phyloP scores from a whole-genome alignment of 2,888 invertebrate species.

The Didymodactylos carnosus region DNA sequence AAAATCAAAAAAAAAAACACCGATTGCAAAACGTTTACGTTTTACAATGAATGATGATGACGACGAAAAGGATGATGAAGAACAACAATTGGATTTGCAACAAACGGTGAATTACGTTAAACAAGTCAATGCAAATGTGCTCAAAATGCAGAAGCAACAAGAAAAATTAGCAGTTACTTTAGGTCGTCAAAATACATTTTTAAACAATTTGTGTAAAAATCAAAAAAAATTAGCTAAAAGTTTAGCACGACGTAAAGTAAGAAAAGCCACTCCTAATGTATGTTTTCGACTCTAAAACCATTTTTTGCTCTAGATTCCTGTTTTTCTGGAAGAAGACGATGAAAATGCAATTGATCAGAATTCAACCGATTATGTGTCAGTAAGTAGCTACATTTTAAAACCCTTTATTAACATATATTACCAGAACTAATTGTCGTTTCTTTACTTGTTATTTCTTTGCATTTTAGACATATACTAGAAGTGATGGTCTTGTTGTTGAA shows the following conservation, averaged over 20 bases:
- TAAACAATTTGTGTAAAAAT: neutral
- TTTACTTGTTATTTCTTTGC: neutral
- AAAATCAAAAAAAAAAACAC: neutral
- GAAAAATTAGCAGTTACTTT: neutral
- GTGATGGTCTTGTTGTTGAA: neutral
- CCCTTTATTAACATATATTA: no score
- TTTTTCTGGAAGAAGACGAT: neutral
- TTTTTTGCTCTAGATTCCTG: neutral
- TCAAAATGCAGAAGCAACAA: neutral
- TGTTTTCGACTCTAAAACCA: neutral
- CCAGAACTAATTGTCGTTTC: no score
- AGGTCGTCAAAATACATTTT: neutral
- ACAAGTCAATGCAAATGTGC: neutral
- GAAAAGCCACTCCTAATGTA: no score
- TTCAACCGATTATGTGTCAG: no score
- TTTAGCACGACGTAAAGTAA: neutral
- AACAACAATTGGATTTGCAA: neutral
- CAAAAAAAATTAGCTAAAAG: neutral
- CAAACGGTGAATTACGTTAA: neutral
- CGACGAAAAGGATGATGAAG: neutral
- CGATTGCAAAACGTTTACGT: neutral
- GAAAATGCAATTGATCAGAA: neutral
- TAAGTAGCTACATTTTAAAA: no score
- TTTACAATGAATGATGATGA: neutral
- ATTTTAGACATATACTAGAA: neutral